Evolutionary conservation across 2,888 invertebrate genomes (phyloP).

Genomic region (Anagyrus pseudococci): DNA sequence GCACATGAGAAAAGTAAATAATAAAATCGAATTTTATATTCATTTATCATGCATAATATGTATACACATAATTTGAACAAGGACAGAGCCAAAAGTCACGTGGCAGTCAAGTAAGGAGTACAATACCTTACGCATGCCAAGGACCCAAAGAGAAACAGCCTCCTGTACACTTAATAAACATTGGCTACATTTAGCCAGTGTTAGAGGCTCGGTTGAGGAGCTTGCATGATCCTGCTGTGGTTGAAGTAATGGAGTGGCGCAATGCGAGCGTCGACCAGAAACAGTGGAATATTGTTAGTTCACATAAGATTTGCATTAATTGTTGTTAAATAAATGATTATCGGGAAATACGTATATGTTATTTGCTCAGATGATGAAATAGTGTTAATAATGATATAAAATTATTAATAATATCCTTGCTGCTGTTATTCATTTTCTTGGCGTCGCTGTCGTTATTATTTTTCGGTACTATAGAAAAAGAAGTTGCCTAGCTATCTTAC

Average conservation of each 20-base stretch:
- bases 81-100: slow-evolving; percentile 37
- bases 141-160: slow-evolving; percentile 93
- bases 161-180: slow-evolving; percentile 91
- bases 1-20: not conserved
- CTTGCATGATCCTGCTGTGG: slow-evolving; percentile 71
- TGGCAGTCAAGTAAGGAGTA: slow-evolving; percentile 53
- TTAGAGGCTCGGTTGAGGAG: slow-evolving; percentile 69
- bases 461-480: not conserved
- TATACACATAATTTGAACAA: not conserved
- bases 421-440: too few species aligned
- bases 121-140: slow-evolving; percentile 91
- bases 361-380: too few species aligned
- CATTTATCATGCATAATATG: not conserved
- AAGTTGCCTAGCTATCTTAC: slow-evolving; percentile 66
- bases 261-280: slow-evolving; percentile 51
- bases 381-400: too few species aligned
- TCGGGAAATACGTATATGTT: too few species aligned
- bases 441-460: too few species aligned
- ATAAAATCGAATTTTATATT: not conserved
- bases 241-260: slow-evolving; percentile 24
- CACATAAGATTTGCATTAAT: slow-evolving; percentile 1
- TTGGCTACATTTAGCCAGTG: slow-evolving; percentile 64
- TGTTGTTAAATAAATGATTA: too few species aligned
- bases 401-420: too few species aligned
- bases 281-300: slow-evolving; percentile 38